Percentiles rank a stretch among this genome's conserved stretches.
Conservation (phyloP, 2,888 invertebrate species). For the Ecliptopera silaceata region DNA sequence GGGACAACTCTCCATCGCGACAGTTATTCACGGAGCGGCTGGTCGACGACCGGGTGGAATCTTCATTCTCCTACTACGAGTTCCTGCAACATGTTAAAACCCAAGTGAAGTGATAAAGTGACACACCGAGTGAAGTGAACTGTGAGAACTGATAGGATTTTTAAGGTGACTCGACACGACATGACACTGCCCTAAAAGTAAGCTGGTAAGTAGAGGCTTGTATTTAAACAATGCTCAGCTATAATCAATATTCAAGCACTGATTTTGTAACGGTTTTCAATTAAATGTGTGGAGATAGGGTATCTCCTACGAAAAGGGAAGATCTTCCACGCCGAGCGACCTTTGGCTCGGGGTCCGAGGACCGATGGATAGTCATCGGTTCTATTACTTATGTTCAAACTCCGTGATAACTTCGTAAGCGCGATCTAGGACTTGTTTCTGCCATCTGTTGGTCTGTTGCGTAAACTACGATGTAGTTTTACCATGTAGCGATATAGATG, state of each 20-base stretch:
- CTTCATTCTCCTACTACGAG: constrained; percentile 97
- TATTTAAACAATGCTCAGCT: not conserved
- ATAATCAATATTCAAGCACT: not conserved
- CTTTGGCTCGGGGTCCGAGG: too few species aligned
- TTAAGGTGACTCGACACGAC: constrained; percentile 15
- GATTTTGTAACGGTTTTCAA: too few species aligned
- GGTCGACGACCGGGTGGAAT: constrained; percentile 97
- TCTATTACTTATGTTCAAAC: too few species aligned
- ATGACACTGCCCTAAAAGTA: constrained; percentile 22
- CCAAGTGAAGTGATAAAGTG: constrained; percentile 90
- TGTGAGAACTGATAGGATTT: constrained; percentile 20
- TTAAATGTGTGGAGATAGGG: too few species aligned
- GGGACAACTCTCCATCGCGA: constrained; percentile 95
- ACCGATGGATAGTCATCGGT: too few species aligned
- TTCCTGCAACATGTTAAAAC: constrained; percentile 97
- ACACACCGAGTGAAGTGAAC: constrained; percentile 23
- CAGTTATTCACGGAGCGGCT: constrained; percentile 93
- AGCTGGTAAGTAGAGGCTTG: not conserved
- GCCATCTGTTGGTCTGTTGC: too few species aligned
- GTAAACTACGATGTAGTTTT: too few species aligned
- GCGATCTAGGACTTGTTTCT: too few species aligned
- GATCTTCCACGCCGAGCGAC: too few species aligned
- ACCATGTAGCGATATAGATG: too few species aligned
- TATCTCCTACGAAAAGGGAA: too few species aligned
- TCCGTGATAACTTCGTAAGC: too few species aligned